A percentile compares a stretch with the other conserved stretches of the same genome.
phyloP scores from a whole-genome alignment of 2,888 invertebrate genomes.

The Nomada hirtipes region DNA sequence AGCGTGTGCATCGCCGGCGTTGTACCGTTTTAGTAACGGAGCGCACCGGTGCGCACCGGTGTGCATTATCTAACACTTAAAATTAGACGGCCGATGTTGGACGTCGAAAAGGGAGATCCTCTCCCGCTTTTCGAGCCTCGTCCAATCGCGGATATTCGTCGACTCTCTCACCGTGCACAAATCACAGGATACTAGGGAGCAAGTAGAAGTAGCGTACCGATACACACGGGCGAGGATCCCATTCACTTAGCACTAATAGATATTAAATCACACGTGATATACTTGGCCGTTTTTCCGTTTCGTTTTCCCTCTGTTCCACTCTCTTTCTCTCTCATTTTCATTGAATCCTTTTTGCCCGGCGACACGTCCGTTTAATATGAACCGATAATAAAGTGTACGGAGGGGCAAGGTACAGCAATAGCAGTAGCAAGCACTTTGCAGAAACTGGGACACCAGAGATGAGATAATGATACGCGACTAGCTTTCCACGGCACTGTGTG shows the following conservation, averaged over 20 bases:
- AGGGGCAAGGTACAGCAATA: background rate
- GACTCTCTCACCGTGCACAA: conserved; percentile 22
- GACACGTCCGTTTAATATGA: background rate
- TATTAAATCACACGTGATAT: conserved; percentile 26
- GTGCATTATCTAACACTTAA: conserved; percentile 84
- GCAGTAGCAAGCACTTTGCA: conserved; percentile 47
- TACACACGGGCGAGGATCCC: conserved; percentile 20
- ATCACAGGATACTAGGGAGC: background rate
- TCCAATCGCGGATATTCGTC: conserved; percentile 30
- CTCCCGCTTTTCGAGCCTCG: conserved; percentile 20
- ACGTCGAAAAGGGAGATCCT: conserved; percentile 58
- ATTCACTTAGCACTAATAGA: conserved; percentile 34
- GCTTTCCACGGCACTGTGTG: conserved; percentile 39
- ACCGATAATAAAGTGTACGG: conserved; percentile 17
- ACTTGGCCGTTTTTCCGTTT: background rate
- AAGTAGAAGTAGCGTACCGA: background rate
- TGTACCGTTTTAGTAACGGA: conserved; percentile 71
- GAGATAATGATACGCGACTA: conserved; percentile 19
- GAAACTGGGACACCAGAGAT: conserved; percentile 53
- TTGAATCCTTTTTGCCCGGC: background rate
- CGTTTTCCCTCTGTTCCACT: background rate
- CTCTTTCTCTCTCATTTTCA: conserved; percentile 7
- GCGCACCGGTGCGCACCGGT: conserved; percentile 70
- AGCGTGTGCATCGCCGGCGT: conserved; percentile 56
- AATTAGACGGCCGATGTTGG: conserved; percentile 79